A percentile compares a stretch with the other conserved stretches of the same genome.
Conservation (phyloP, 2,113 vertebrate genomes). For the Phoxinus phoxinus region DNA sequence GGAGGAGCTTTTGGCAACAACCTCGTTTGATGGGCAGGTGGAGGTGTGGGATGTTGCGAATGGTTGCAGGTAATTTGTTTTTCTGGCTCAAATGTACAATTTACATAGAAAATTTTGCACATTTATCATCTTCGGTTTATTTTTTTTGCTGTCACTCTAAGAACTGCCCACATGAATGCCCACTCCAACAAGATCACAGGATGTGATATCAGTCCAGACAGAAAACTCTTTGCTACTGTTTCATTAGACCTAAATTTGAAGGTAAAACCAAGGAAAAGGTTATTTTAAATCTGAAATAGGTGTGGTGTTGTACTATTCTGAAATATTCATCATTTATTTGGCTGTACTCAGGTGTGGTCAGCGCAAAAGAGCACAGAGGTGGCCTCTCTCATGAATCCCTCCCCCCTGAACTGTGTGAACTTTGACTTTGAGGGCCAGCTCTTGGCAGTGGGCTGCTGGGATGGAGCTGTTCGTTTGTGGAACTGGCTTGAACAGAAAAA, state of each 20-base stretch:
- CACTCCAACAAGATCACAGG: conserved; percentile 80
- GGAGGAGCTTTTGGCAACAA: conserved; percentile 73
- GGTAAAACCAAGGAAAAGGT: conserved; percentile 66
- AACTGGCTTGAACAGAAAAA: conserved; percentile 72
- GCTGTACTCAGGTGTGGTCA: conserved; percentile 80
- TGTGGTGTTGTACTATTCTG: background rate
- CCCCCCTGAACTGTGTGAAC: conserved; percentile 81
- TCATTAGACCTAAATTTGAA: conserved; percentile 84
- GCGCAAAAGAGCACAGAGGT: conserved; percentile 68
- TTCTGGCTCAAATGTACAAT: background rate
- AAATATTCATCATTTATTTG: background rate
- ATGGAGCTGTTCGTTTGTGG: conserved; percentile 76
- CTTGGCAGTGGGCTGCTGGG: conserved; percentile 83
- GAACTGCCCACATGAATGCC: conserved; percentile 75
- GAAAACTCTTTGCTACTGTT: conserved; percentile 79
- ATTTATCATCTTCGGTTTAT: too few species aligned
- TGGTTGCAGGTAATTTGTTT: conserved; percentile 76
- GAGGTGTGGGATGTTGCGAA: conserved; percentile 83
- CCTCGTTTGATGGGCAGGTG: conserved; percentile 81
- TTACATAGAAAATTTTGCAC: background rate
- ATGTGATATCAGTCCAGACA: conserved; percentile 78
- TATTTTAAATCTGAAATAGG: background rate
- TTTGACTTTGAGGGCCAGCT: conserved; percentile 80
- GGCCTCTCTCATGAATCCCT: conserved; percentile 61
- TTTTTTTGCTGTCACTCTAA: conserved; percentile 55